Percentiles rank a stretch among this genome's conserved stretches.
These are phyloP conservation scores for Spodoptera picta DNA, from an alignment of 2,888 invertebrate genomes.

Conservation along the genomic window DNA sequence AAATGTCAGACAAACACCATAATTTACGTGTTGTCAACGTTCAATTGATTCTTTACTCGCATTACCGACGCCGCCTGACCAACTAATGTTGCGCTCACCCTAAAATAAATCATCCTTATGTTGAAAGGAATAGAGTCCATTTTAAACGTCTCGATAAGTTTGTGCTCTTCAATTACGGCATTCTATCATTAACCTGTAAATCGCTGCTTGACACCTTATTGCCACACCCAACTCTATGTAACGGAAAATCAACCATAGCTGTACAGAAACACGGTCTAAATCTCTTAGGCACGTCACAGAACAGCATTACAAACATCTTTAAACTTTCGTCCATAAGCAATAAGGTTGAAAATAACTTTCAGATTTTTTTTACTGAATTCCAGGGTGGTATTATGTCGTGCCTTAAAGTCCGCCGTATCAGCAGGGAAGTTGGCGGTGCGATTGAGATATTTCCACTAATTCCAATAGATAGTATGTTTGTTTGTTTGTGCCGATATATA, in stretches of 20 bases:
- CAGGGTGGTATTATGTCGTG: constrained; percentile 60
- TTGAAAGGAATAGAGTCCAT: constrained; percentile 38
- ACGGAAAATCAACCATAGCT: constrained; percentile 36
- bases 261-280: neutral
- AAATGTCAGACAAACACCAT: constrained; percentile 57
- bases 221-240: constrained; percentile 23
- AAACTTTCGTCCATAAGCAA: fast-evolving
- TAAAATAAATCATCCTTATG: constrained; percentile 46
- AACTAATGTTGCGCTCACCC: constrained; percentile 26
- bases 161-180: constrained; percentile 70
- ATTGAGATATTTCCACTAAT: constrained; percentile 78
- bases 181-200: constrained; percentile 76
- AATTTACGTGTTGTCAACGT: constrained; percentile 72
- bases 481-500: constrained; percentile 69
- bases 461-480: constrained; percentile 70
- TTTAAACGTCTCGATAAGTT: constrained; percentile 28
- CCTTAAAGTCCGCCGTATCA: constrained; percentile 66
- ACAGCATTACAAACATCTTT: constrained; percentile 6
- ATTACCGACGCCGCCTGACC: constrained; percentile 55
- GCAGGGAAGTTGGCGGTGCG: constrained; percentile 74
- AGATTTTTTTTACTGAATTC: constrained; percentile 23
- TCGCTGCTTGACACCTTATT: constrained; percentile 79
- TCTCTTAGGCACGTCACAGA: neutral
- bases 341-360: constrained; percentile 35
- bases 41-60: constrained; percentile 66